A percentile compares a stretch with the other conserved stretches of the same genome.
These are phyloP conservation scores for Rhinolophus ferrumequinum DNA, from an alignment of 2,113 vertebrate species.

Conservation along the genomic window DNA sequence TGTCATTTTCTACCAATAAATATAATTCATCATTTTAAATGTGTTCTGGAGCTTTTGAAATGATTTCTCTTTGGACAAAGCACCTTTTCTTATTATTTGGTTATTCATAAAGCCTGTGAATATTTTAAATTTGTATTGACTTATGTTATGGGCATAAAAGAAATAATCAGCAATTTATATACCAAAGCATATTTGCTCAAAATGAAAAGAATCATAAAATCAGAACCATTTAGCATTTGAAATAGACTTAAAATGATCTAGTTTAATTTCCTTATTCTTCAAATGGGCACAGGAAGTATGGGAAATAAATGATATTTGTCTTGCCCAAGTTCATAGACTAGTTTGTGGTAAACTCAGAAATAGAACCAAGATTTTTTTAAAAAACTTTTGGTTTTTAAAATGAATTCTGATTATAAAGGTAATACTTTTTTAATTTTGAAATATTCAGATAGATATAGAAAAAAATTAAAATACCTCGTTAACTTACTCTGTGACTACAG, in stretches of 20 bases:
- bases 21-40: conserved; percentile 28
- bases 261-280: conserved; percentile 33
- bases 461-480: background rate
- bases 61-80: background rate
- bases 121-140: conserved; percentile 35
- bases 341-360: background rate
- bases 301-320: background rate
- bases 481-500: background rate
- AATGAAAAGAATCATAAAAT: conserved; percentile 31
- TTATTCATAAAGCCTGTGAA: conserved; percentile 37
- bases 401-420: background rate
- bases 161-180: conserved; percentile 45
- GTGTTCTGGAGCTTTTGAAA: background rate
- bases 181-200: conserved; percentile 38
- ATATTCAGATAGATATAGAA: background rate
- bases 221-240: conserved; percentile 24
- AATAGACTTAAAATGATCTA: background rate
- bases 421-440: conserved; percentile 29
- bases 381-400: background rate
- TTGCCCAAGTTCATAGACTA: background rate
- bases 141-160: background rate
- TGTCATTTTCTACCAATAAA: conserved; percentile 2
- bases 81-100: background rate
- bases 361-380: background rate
- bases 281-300: background rate